Percentiles rank a stretch among this genome's conserved stretches.
Conservation (phyloP, 2,888 invertebrate species). For the Tenodera sinensis region DNA sequence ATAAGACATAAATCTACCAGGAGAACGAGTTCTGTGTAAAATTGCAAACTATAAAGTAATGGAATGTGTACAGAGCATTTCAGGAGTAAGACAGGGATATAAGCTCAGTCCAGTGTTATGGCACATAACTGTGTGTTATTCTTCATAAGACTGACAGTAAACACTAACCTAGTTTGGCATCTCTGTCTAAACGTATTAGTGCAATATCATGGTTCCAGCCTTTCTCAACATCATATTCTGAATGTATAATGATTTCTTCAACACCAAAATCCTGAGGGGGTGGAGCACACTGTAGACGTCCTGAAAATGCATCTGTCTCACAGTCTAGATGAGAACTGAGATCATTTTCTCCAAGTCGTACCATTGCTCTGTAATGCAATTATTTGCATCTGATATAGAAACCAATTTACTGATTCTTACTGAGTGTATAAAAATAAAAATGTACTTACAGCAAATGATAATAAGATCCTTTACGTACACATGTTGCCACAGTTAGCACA, state of each 20-base stretch:
- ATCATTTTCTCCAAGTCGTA: constrained; percentile 65
- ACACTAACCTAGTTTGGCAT: constrained; percentile 41
- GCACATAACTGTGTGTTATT: too few species aligned
- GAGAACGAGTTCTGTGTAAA: too few species aligned
- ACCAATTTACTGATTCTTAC: too few species aligned
- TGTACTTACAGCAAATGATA: background rate
- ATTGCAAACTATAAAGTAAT: too few species aligned
- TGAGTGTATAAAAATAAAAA: background rate
- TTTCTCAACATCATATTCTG: constrained; percentile 56
- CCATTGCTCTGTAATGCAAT: constrained; percentile 45
- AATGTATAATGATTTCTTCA: constrained; percentile 62
- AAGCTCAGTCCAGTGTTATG: too few species aligned
- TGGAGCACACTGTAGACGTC: constrained; percentile 50
- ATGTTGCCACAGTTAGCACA: constrained; percentile 29
- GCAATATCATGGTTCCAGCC: constrained; percentile 67
- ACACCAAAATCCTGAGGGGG: constrained; percentile 58
- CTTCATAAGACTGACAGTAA: background rate
- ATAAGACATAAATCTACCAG: too few species aligned
- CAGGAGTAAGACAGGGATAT: too few species aligned
- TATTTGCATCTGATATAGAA: too few species aligned
- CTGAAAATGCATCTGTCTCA: constrained; percentile 40
- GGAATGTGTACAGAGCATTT: too few species aligned
- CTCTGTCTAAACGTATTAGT: constrained; percentile 56
- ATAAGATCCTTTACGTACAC: background rate
- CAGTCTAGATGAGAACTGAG: constrained; percentile 59